These are phyloP conservation scores for Pipistrellus nathusii DNA, from an alignment of 2,797 vertebrate genomes.

Conservation along the genomic window DNA sequence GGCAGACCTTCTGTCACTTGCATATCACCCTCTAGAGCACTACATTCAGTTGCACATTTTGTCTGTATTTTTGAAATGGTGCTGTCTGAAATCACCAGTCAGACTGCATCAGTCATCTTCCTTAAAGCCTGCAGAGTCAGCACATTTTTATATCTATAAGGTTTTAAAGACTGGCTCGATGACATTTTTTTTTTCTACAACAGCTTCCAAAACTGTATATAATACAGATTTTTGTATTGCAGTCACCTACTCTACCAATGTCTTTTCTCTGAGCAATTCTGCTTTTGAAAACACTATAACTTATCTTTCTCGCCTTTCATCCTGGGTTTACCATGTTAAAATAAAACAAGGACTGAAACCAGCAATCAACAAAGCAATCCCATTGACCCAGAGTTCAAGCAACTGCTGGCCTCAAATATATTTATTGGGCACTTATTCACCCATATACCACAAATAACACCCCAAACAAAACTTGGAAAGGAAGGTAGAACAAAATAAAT, in stretches of 20 bases:
- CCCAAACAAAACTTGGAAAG: neutral
- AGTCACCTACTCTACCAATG: neutral
- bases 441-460: neutral
- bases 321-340: neutral
- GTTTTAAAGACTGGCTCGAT: neutral
- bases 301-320: neutral
- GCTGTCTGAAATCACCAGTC: neutral
- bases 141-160: neutral
- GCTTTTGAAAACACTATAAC: neutral
- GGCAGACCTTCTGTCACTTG: neutral
- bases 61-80: conserved; percentile 35
- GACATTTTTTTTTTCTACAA: neutral
- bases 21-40: neutral
- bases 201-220: neutral
- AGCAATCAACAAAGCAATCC: neutral
- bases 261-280: neutral
- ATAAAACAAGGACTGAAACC: conserved; percentile 5
- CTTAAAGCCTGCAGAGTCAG: neutral
- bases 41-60: neutral
- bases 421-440: neutral
- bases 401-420: neutral
- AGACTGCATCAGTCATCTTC: neutral
- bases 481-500: neutral
- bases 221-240: neutral
- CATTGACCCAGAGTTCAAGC: neutral